Evolutionary conservation across 2,113 vertebrate genomes (phyloP).

Genomic region (Petrocephalus microphthalmus): DNA sequence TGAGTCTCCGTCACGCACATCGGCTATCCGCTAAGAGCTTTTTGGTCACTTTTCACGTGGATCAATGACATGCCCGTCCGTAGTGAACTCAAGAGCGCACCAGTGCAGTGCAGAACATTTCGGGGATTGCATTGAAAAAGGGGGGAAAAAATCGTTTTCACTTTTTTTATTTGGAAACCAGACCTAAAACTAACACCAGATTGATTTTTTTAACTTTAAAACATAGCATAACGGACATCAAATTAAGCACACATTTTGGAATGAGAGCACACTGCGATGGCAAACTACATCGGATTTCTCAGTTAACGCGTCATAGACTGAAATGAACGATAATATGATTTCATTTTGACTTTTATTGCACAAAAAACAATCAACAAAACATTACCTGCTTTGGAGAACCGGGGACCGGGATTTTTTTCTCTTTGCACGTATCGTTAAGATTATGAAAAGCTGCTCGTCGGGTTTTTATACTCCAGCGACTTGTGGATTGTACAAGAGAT

Average conservation of each 20-base stretch:
- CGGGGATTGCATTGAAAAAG: background rate
- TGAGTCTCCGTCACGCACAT: background rate
- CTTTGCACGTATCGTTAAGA: conserved; percentile 5
- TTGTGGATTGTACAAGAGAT: conserved; percentile 44
- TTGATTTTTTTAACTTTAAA: background rate
- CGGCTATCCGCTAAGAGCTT: background rate
- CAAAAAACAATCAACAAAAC: background rate
- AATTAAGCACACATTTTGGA: conserved; percentile 2
- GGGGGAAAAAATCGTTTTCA: background rate
- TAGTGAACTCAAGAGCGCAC: background rate
- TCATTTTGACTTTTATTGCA: background rate
- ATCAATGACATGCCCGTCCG: background rate
- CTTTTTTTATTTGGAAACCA: background rate
- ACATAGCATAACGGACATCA: background rate
- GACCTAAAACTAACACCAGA: background rate
- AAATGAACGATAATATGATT: background rate
- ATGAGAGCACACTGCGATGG: background rate
- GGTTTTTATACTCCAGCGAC: background rate
- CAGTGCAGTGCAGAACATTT: background rate
- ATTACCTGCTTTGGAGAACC: background rate
- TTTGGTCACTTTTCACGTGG: background rate
- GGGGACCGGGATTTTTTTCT: background rate
- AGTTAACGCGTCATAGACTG: background rate
- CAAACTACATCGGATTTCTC: background rate
- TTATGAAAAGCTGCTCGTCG: conserved; percentile 26